Percentiles rank a stretch among this genome's conserved stretches.
Conservation (phyloP, 2,113 vertebrate species). For the Symphodus melops region DNA sequence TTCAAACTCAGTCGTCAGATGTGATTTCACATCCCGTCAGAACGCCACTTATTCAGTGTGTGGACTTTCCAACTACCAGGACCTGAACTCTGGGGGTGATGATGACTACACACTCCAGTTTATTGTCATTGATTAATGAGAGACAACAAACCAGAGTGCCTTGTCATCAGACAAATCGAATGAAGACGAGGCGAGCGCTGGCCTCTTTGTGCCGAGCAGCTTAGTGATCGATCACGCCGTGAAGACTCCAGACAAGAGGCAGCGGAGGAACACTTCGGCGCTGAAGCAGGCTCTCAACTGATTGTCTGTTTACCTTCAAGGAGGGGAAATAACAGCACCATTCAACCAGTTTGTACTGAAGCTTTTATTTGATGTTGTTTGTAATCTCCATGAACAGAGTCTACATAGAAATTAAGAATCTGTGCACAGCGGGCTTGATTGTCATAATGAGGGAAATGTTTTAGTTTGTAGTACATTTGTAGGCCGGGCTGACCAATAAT, state of each 20-base stretch:
- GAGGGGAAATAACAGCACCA: slow-evolving; percentile 13
- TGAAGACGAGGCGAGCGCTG: slow-evolving; percentile 30
- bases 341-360: slow-evolving; percentile 20
- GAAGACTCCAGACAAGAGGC: slow-evolving; percentile 44
- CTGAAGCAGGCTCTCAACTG: slow-evolving; percentile 34
- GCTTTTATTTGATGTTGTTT: slow-evolving; percentile 45
- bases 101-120: slow-evolving; percentile 46
- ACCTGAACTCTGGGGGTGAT: slow-evolving; percentile 10
- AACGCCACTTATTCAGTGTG: background rate
- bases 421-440: no score
- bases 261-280: slow-evolving; percentile 19
- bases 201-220: slow-evolving; percentile 27
- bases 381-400: background rate
- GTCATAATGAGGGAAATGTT: no score
- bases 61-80: background rate
- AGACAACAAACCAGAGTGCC: slow-evolving; percentile 48
- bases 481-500: no score
- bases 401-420: no score
- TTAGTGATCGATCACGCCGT: slow-evolving; percentile 37
- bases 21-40: background rate
- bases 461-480: no score
- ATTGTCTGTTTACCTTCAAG: slow-evolving; percentile 34
- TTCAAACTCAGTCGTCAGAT: background rate
- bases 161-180: slow-evolving; percentile 64
- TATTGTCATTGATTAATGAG: slow-evolving; percentile 56